These are phyloP conservation scores for Octodonta nipae DNA, from an alignment of 2,888 invertebrate genomes.

Conservation along the genomic window DNA sequence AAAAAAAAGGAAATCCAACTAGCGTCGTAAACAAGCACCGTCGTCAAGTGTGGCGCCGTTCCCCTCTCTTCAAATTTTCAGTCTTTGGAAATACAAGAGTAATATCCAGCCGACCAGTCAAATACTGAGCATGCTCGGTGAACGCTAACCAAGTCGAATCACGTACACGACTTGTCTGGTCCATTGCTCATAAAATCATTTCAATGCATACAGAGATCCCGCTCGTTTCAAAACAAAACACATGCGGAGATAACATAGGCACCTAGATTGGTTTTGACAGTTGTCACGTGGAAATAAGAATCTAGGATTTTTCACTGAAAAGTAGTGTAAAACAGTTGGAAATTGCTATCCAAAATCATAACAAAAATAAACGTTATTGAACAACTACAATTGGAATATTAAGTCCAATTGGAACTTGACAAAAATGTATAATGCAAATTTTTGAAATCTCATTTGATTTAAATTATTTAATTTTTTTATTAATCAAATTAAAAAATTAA, in stretches of 20 bases:
- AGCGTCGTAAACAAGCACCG: conserved; percentile 31
- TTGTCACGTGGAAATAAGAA: conserved; percentile 32
- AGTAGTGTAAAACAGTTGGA: no score
- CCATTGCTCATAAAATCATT: conserved; percentile 36
- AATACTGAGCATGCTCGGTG: conserved; percentile 13
- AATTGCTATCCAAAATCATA: no score
- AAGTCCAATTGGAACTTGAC: no score
- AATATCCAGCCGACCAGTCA: conserved; percentile 30
- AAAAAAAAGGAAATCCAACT: conserved; percentile 11
- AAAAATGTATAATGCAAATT: conserved; percentile 1
- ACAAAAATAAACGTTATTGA: no score
- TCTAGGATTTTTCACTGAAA: conserved; percentile 23
- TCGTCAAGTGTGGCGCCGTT: conserved; percentile 33
- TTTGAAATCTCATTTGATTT: no score
- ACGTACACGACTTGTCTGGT: conserved; percentile 22
- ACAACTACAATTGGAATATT: no score
- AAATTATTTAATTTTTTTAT: no score
- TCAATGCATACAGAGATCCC: conserved; percentile 37
- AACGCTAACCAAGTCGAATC: conserved; percentile 10
- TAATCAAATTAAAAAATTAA: no score
- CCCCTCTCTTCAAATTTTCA: conserved; percentile 24
- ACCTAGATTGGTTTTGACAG: conserved; percentile 37
- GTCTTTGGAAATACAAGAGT: conserved; percentile 31
- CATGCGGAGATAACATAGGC: conserved; percentile 37
- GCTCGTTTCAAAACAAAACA: conserved; percentile 40